phyloP scores from a whole-genome alignment of 2,113 vertebrate genomes.

The Tetrax tetrax region DNA sequence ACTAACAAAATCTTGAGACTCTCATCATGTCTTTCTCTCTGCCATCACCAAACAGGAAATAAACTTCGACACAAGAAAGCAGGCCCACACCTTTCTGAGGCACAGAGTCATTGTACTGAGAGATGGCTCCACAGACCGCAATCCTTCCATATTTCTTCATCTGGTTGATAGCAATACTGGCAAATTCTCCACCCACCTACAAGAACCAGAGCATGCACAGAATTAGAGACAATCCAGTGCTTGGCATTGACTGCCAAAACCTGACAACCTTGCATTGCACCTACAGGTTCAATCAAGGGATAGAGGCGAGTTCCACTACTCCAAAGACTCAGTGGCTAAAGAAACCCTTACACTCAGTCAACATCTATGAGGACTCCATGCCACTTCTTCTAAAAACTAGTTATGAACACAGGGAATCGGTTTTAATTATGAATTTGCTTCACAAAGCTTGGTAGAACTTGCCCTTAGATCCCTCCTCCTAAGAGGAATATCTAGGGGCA shows the following conservation, averaged over 20 bases:
- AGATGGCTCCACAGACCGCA: slow-evolving; percentile 87
- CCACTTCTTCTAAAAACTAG: not conserved
- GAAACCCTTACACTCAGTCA: not conserved
- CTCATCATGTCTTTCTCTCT: not conserved
- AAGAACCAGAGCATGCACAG: not conserved
- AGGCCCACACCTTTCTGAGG: slow-evolving; percentile 78
- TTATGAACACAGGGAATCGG: not conserved
- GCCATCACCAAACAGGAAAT: not conserved
- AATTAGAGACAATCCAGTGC: not conserved
- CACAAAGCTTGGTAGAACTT: not conserved
- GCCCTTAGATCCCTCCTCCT: not conserved
- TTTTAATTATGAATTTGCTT: not conserved
- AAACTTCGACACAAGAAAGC: not conserved
- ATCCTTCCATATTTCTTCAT: slow-evolving; percentile 89
- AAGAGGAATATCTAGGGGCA: not conserved
- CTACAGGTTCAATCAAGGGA: not conserved
- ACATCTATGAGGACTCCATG: not conserved
- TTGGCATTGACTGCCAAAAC: not conserved
- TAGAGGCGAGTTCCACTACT: not conserved
- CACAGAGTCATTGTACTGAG: slow-evolving; percentile 78
- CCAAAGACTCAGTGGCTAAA: not conserved
- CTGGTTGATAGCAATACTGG: slow-evolving; percentile 76
- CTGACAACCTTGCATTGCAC: not conserved
- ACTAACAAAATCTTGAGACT: not conserved
- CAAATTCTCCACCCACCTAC: slow-evolving; percentile 88